A percentile compares a stretch with the other conserved stretches of the same genome.
Conservation (phyloP, 2,797 vertebrate genomes). For the Thripadectes ignobilis region DNA sequence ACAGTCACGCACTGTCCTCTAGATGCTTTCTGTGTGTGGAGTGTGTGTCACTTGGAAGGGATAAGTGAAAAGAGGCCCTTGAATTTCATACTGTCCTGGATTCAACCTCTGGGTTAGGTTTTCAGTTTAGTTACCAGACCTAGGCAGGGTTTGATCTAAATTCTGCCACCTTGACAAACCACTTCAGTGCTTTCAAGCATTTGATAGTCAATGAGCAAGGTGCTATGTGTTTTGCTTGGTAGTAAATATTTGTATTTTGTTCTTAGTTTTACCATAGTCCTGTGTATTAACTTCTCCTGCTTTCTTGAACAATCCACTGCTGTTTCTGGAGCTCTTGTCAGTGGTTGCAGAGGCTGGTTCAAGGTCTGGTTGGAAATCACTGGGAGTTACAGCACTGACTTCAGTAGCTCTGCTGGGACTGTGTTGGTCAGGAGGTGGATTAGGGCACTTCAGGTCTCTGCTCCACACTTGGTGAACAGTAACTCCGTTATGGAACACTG, state of each 20-base stretch:
- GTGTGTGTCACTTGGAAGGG: neutral
- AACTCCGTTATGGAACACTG: neutral
- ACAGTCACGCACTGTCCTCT: neutral
- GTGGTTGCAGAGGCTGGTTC: neutral
- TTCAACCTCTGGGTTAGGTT: conserved; percentile 1
- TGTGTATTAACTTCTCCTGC: neutral
- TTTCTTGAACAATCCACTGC: neutral
- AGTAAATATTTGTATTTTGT: neutral
- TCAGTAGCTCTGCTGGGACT: neutral
- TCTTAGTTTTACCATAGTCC: neutral
- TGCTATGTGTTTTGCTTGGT: neutral
- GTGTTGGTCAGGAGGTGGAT: neutral
- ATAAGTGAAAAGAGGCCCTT: neutral
- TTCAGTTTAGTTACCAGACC: neutral
- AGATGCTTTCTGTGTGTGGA: neutral
- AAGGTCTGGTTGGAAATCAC: neutral
- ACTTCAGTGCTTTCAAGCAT: neutral
- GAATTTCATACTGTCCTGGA: neutral
- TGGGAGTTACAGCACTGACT: fast-evolving
- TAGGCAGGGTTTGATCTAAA: neutral
- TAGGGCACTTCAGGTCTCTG: neutral
- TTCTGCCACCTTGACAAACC: neutral
- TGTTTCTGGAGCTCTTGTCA: neutral
- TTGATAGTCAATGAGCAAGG: neutral
- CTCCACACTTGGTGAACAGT: neutral